Evolutionary conservation across 2,113 vertebrate genomes (phyloP), one percentile per base, ranked within the genome.

Genomic region (Sceloporus undulatus): DNA sequence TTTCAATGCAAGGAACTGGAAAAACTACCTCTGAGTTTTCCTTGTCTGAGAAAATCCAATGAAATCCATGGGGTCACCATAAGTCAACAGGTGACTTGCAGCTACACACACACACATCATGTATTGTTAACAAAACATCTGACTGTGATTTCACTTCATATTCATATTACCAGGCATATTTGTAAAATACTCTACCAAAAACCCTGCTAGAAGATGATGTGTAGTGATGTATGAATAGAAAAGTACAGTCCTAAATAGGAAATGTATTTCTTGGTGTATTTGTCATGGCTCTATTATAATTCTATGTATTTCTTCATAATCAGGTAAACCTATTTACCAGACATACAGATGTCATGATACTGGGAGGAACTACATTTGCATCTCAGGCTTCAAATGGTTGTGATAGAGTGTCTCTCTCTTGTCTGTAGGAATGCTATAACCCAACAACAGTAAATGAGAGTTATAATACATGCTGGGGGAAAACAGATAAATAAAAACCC

Each of bases 111-210:
- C 59, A 62, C 59, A 62, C 59, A 62, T 14, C 11, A 48, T 29
- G 38, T 82, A 82, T 82, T 68, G 5, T 42, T 70, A 82, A 42
- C 66, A 84, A 73, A 25, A 52, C 29, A 59, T 59, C 74, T 84
- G 70, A 38, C 59, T 29, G 54, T 52, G n/a, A 11, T 74, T 52
- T 73, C 71, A 38, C 48, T 25, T 84, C 19, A 56, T 74, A 5
- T 21, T 84, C 70, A 74, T 70, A 38, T 74, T 38, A 48, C 70
- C 23, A 74, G 82, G n/a, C 70, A 56, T 56, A 25, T 84, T 84
- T 74, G 68, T 74, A 74, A 84, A 71, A 52, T 18, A 34, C 29
- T 84, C 42, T 34, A 9, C 38, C 68, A 54, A 73, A n/a, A 27
- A 34, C 9, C 13, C 18, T 14, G 42, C 34, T 21, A 34, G 27